Percentiles rank a stretch among this genome's conserved stretches.
phyloP scores from a whole-genome alignment of 2,797 vertebrate genomes.

The Pempheris klunzingeri region DNA sequence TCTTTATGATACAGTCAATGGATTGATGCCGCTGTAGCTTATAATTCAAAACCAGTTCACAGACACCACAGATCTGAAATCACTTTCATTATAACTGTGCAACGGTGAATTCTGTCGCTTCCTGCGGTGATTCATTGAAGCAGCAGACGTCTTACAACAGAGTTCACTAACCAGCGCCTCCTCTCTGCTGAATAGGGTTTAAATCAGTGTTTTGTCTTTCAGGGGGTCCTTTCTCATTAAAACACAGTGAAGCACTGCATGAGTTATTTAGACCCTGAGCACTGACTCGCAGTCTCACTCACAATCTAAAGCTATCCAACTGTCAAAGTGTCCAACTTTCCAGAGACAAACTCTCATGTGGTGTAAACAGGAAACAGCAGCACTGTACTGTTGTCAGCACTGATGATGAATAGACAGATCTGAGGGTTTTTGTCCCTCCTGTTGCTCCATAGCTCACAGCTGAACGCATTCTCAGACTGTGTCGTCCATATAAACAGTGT shows the following conservation, averaged over 20 bases:
- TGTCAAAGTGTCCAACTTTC: background rate
- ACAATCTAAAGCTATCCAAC: background rate
- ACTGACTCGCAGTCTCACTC: slow-evolving; percentile 7
- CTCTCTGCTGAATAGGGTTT: background rate
- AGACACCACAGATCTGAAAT: too few relatives aligned
- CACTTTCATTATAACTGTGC: too few relatives aligned
- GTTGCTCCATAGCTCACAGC: slow-evolving; percentile 14
- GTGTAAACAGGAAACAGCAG: slow-evolving; percentile 16
- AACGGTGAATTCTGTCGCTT: too few relatives aligned
- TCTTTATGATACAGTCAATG: too few relatives aligned
- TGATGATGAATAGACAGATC: background rate
- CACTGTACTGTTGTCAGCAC: background rate
- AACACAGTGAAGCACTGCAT: background rate
- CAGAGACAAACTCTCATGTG: background rate
- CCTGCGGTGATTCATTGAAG: too few relatives aligned
- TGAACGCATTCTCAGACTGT: slow-evolving; percentile 40
- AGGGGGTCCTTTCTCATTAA: background rate
- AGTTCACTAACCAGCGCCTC: too few relatives aligned
- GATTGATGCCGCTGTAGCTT: too few relatives aligned
- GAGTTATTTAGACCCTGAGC: background rate
- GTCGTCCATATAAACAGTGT: slow-evolving; percentile 11
- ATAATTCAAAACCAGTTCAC: too few relatives aligned
- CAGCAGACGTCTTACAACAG: too few relatives aligned
- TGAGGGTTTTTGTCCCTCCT: slow-evolving; percentile 6
- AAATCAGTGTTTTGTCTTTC: background rate